Evolutionary conservation across 2,888 invertebrate species (phyloP).

Genomic region (Oconnorella tubifera): DNA sequence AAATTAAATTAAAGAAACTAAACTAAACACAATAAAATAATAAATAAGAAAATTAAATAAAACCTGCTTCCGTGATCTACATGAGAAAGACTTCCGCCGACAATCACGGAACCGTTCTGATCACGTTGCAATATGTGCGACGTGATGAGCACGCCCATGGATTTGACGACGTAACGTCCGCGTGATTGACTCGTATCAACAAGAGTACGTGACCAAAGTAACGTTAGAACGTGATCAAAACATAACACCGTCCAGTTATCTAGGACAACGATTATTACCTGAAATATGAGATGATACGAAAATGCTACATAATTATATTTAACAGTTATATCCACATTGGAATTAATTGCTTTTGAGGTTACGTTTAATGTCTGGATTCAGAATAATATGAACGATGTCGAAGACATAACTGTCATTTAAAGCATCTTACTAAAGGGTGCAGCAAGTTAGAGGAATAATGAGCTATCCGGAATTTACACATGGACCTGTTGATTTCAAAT

Average conservation of each 20-base stretch:
- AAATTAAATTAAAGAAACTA: too few species aligned
- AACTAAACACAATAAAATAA: background rate
- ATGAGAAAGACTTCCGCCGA: slow-evolving; percentile 48
- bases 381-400: too few species aligned
- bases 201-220: slow-evolving; percentile 45
- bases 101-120: slow-evolving; percentile 44
- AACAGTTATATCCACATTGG: too few species aligned
- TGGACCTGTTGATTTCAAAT: too few species aligned
- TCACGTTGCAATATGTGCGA: slow-evolving; percentile 45
- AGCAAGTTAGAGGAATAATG: too few species aligned
- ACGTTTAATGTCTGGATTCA: too few species aligned
- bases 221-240: slow-evolving; percentile 41
- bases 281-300: too few species aligned
- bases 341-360: too few species aligned
- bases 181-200: slow-evolving; percentile 39
- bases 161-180: slow-evolving; percentile 42
- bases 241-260: slow-evolving; percentile 50
- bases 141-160: slow-evolving; percentile 45
- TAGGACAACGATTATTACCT: slow-evolving; percentile 50
- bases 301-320: too few species aligned
- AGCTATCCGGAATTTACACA: too few species aligned
- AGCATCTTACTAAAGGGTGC: too few species aligned
- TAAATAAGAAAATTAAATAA: background rate
- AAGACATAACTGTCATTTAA: too few species aligned
- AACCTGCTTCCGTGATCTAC: slow-evolving; percentile 31